Percentiles rank a stretch among this genome's conserved stretches.
These are phyloP conservation scores for Acanthococcus lagerstroemiae DNA, from an alignment of 2,888 invertebrate genomes.

Conservation along the genomic window DNA sequence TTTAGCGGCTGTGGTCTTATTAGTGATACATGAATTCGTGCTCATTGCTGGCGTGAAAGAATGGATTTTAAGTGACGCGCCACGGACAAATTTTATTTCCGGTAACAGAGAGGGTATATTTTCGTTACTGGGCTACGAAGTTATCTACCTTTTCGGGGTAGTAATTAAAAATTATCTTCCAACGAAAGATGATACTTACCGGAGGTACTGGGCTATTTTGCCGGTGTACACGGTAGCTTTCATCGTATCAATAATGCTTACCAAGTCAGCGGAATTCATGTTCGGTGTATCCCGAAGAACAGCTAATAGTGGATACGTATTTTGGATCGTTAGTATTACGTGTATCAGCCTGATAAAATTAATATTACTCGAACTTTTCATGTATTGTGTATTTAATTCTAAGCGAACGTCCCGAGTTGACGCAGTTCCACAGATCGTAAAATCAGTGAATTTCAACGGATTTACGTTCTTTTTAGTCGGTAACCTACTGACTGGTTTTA, in stretches of 20 bases:
- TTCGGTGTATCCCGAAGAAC: conserved; percentile 65
- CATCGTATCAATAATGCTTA: conserved; percentile 43
- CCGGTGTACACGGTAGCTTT: conserved; percentile 37
- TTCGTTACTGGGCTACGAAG: conserved; percentile 73
- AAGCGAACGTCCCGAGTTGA: background rate
- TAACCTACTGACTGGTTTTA: conserved; percentile 33
- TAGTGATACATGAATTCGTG: conserved; percentile 56
- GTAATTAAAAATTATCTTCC: conserved; percentile 50
- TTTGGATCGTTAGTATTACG: conserved; percentile 63
- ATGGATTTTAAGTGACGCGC: conserved; percentile 55
- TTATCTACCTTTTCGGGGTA: conserved; percentile 67
- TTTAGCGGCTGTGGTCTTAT: conserved; percentile 47
- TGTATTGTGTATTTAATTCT: conserved; percentile 39
- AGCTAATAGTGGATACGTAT: conserved; percentile 70
- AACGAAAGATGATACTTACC: conserved; percentile 35
- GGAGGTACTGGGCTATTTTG: conserved; percentile 16
- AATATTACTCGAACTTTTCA: conserved; percentile 49
- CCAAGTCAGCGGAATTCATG: conserved; percentile 45
- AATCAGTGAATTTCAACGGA: conserved; percentile 33
- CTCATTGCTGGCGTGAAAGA: conserved; percentile 54
- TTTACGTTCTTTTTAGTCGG: conserved; percentile 32
- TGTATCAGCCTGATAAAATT: conserved; percentile 48
- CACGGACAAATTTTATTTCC: conserved; percentile 53
- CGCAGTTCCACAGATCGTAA: conserved; percentile 27
- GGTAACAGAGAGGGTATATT: conserved; percentile 88